Base-by-base conservation (phyloP, 2,888 invertebrate species). In the Tiliacea aurago region DNA sequence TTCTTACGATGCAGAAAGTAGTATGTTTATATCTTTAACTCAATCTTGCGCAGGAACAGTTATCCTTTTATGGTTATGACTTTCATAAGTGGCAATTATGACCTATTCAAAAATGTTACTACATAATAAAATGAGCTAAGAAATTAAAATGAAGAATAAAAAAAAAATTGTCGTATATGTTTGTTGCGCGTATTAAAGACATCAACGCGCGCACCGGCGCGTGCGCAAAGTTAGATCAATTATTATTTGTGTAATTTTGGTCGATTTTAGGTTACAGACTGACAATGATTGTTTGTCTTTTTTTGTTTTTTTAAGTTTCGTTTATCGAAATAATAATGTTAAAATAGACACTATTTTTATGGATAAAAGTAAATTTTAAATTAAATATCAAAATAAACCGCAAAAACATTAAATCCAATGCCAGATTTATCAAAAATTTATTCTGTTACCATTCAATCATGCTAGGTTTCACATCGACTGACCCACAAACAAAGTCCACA, bases 191-290 rank as follows among this genome's bases (percentile, higher is more conserved):
- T 87, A 88, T 76, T 84, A 92, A 91, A 92, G 92, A 92, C 89
- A 89, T 92, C 89, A 92, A 92, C 92, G 92, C 83, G 88, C 85
- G 85, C 85, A 72, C 23, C 67, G 59, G 74, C 86, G 84, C 86
- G 58, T 72, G 84, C 87, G 89, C 90, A 87, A 76, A 61, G 13
- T 56, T 59, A 23, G 5, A 37, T 37, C 4, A 15, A 43, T 66
- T 18, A 43, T 28, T 28, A 61, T 59, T 70, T 53, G 41, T 45
- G n/a, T 37, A 20, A 51, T 70, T 69, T 70, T 70, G 33, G 49
- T 69, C 11, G 20, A 37, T 55, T 43, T 58, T n/a, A 49, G 15
- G 4, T 58, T 6, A 15, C 9, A 33, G 28, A 37, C 37, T 37
- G 37, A 37, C 37, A 37, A 37, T 37, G 37, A 37, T 37, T 37